A percentile compares a stretch with the other conserved stretches of the same genome.
Conservation (phyloP, 2,113 vertebrate genomes). For the Rhombomys opimus region DNA sequence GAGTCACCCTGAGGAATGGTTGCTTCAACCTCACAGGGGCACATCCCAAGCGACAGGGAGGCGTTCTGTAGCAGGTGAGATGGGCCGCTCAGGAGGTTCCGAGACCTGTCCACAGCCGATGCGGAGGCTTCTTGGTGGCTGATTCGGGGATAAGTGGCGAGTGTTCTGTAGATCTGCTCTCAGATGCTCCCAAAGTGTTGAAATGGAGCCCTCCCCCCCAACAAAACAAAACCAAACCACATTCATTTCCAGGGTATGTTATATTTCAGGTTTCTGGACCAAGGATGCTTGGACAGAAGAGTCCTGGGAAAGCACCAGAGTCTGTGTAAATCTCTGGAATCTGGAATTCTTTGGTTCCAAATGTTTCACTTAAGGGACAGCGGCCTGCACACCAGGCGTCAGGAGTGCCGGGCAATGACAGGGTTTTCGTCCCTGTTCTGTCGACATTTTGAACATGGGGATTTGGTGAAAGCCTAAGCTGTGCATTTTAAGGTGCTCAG, state of each 20-base stretch:
- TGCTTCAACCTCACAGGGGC: not conserved
- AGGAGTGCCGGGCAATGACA: not conserved
- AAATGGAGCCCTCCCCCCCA: not conserved
- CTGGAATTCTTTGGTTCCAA: not conserved
- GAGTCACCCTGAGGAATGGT: not conserved
- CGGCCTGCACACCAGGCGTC: not conserved
- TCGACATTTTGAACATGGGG: not conserved
- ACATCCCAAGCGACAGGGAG: not conserved
- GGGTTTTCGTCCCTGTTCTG: not conserved
- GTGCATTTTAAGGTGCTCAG: not conserved
- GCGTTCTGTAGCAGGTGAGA: not conserved
- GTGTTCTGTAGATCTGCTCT: not conserved
- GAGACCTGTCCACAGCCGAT: not conserved
- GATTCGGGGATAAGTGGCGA: not conserved
- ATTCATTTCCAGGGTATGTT: not conserved
- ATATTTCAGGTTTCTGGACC: not conserved
- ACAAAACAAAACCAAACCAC: too few species aligned
- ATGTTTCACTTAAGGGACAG: not conserved
- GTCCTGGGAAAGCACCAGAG: not conserved
- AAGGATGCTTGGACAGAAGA: not conserved
- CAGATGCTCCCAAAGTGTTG: not conserved
- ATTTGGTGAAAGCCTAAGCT: not conserved
- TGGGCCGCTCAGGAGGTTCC: not conserved
- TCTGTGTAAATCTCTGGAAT: not conserved
- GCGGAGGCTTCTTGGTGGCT: not conserved